phyloP scores from a whole-genome alignment of 1,140 invertebrate genomes.

The Drosophila ficusphila region DNA sequence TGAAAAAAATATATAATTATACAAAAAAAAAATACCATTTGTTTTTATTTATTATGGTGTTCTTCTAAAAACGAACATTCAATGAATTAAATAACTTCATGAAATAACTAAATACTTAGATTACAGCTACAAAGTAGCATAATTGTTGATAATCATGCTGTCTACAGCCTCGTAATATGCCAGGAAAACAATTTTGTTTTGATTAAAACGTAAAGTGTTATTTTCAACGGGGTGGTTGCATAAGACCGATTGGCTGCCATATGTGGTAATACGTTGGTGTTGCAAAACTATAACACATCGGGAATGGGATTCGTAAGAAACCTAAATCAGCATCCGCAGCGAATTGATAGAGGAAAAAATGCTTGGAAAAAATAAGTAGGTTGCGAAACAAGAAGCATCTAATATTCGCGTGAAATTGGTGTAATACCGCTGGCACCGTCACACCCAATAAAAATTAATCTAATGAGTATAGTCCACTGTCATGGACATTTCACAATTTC shows the following conservation, averaged over 20 bases:
- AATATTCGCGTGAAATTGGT: slow-evolving; percentile 17
- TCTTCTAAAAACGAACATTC: too few relatives aligned
- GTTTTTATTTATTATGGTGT: slow-evolving; percentile 5
- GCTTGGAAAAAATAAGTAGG: slow-evolving; percentile 4
- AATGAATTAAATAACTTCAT: background rate
- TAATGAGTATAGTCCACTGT: slow-evolving; percentile 1
- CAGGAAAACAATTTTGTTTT: slow-evolving; percentile 6
- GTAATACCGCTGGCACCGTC: background rate
- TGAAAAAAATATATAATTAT: slow-evolving; percentile 77
- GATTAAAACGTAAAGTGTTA: slow-evolving; percentile 19
- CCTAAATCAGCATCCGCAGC: background rate
- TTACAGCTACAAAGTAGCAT: slow-evolving; percentile 9
- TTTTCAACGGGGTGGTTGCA: slow-evolving; percentile 19
- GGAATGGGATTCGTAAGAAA: background rate
- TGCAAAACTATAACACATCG: slow-evolving; percentile 5
- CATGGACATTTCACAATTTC: slow-evolving; percentile 12
- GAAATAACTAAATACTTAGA: background rate
- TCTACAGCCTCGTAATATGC: background rate
- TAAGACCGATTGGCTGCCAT: slow-evolving; percentile 5
- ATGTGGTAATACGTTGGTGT: slow-evolving; percentile 21
- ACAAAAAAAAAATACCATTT: slow-evolving; percentile 51
- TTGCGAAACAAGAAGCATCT: slow-evolving; percentile 17
- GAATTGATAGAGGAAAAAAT: slow-evolving; percentile 4
- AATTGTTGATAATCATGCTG: background rate
- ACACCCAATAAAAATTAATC: background rate